Percentiles rank a stretch among this genome's conserved stretches.
Evolutionary conservation across 30 jellyfish, hydroid and myxozoan genomes (phyloP).

Genomic region (Pelagia noctiluca): DNA sequence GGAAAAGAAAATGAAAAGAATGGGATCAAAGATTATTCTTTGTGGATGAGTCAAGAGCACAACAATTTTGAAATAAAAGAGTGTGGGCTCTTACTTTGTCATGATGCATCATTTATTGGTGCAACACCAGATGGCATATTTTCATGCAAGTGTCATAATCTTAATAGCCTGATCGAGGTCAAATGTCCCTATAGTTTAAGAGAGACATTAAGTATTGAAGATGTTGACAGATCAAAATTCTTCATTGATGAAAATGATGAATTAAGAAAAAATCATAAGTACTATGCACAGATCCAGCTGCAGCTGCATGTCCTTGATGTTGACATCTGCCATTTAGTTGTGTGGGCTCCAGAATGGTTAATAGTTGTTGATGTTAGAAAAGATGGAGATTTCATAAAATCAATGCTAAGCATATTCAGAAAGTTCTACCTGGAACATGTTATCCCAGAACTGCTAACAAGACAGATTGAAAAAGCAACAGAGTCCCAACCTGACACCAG

Average conservation of each 20-base stretch:
- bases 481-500: conserved; percentile 18
- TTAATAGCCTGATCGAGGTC: no score
- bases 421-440: no score
- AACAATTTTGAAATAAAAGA: not conserved
- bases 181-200: no score
- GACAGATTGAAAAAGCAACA: not conserved
- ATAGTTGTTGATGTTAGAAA: not conserved
- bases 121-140: not conserved
- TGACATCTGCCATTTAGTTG: conserved; percentile 18
- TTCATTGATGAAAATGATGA: no score
- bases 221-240: no score
- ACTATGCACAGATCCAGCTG: conserved; percentile 13
- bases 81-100: conserved; percentile 13
- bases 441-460: no score
- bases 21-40: no score
- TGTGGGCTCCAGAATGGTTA: conserved; percentile 18
- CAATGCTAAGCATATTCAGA: not conserved
- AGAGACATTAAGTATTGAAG: no score
- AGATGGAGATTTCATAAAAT: not conserved
- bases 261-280: not conserved
- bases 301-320: not conserved
- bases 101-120: conserved; percentile 21
- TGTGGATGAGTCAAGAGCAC: no score
- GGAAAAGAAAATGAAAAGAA: no score
- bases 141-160: no score